These are phyloP conservation scores for Drosophila tristis DNA, from an alignment of 1,140 invertebrate species.

Conservation along the genomic window DNA sequence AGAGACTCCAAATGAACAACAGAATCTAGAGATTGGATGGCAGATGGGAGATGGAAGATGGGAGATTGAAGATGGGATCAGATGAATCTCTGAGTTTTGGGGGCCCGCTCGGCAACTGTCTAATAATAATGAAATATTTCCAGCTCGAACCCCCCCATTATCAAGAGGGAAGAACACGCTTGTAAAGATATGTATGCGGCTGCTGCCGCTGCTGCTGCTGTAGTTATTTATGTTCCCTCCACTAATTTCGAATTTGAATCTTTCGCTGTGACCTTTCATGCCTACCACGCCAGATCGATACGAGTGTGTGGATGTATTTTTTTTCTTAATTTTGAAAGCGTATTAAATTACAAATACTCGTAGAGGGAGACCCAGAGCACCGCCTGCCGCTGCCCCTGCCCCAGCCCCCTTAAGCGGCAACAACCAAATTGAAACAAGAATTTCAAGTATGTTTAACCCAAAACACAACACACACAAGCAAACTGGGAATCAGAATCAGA, in stretches of 20 bases:
- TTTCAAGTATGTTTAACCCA: constrained; percentile 82
- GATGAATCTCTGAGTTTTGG: constrained; percentile 22
- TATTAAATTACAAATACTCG: constrained; percentile 74
- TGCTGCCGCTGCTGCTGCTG: constrained; percentile 35
- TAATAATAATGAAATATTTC: constrained; percentile 83
- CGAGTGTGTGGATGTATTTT: constrained; percentile 37
- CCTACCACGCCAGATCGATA: constrained; percentile 59
- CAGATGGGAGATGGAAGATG: constrained; percentile 51
- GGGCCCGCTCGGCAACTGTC: constrained; percentile 71
- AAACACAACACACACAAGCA: constrained; percentile 43
- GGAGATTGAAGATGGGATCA: constrained; percentile 31
- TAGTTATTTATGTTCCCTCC: constrained; percentile 60
- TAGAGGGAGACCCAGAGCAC: constrained; percentile 4
- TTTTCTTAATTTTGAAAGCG: constrained; percentile 81
- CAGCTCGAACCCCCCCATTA: constrained; percentile 1
- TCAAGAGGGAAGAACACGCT: constrained; percentile 33
- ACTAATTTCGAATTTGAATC: constrained; percentile 79
- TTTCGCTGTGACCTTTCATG: constrained; percentile 76
- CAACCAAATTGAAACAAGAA: constrained; percentile 75
- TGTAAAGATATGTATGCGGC: constrained; percentile 4
- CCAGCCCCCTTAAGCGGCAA: constrained; percentile 3
- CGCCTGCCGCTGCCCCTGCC: constrained; percentile 8
- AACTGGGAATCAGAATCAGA: constrained; percentile 40
- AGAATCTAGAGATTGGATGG: constrained; percentile 22
- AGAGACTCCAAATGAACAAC: constrained; percentile 2